Percentiles rank a stretch among this genome's conserved stretches.
phyloP scores from a whole-genome alignment of 2,797 vertebrate species.

The Pipistrellus pipistrellus region DNA sequence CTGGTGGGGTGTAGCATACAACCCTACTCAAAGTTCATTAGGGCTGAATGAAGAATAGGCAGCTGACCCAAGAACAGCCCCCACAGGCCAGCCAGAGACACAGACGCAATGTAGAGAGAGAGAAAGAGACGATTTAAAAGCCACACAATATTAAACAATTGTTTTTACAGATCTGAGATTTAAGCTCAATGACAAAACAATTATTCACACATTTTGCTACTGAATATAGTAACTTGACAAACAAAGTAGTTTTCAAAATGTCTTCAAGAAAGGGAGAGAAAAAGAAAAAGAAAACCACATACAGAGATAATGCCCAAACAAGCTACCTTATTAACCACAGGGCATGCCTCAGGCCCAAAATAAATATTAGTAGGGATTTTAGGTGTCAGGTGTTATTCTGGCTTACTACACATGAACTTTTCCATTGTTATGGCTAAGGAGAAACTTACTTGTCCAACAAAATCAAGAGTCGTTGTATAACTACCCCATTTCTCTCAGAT shows the following conservation, averaged over 20 bases:
- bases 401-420: not conserved
- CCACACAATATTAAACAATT: not conserved
- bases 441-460: not conserved
- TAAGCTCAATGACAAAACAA: constrained; percentile 32
- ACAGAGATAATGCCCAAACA: not conserved
- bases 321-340: constrained; percentile 36
- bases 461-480: not conserved
- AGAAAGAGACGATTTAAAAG: not conserved
- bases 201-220: constrained; percentile 22
- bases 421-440: not conserved
- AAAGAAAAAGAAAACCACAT: constrained; percentile 18
- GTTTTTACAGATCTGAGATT: not conserved
- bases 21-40: not conserved
- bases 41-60: not conserved
- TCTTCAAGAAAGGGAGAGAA: not conserved
- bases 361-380: constrained; percentile 18
- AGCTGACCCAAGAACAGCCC: not conserved
- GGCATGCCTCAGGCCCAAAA: not conserved
- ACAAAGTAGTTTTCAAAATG: constrained; percentile 45
- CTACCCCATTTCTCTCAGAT: not conserved
- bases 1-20: not conserved
- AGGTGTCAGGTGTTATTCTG: not conserved
- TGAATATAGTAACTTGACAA: constrained; percentile 2
- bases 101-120: not conserved
- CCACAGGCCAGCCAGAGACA: not conserved